Evolutionary conservation across 2,113 vertebrate genomes (phyloP), one percentile per base, ranked within the genome.

Genomic region (Lichenostomus cassidix): DNA sequence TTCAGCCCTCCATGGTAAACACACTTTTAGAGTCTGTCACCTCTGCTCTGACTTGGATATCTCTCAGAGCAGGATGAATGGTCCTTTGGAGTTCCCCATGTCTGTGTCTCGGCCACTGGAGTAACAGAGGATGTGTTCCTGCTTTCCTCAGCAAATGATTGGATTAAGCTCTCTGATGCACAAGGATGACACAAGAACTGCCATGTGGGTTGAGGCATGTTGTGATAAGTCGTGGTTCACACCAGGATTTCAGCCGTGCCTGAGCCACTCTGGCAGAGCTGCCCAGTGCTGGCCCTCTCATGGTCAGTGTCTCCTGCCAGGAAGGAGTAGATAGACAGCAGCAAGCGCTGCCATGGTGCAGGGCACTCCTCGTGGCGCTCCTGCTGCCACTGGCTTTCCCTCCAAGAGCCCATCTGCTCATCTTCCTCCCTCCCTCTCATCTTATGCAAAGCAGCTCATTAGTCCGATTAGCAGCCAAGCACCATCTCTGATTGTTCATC

Each of bases 401-500:
- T 93, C 74, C 42, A 87, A 76, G 50, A 83, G 53, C 39, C 85
- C 35, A 69, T 70, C 76, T 83, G 75, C 62, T 88, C 55, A 23
- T 89, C 37, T 65, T 83, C n/a, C 29, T 90, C 59, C 42, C 44
- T 89, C 39, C 64, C 50, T 67, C 49, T 87, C 73, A 81, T 60
- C 5, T 87, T 86, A 95, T 90, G 92, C 89, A 96, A 86, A 91
- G 93, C 73, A 65, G 58, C 79, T 96, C 52, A 75, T 84, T 49
- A 88, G 64, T 78, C 81, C 52, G 41, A 92, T 95, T 90, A 96
- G 63, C n/a, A 86, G 59, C 44, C 2, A 28, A 83, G 46, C 56
- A 75, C 55, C 83, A 87, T 76, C 49, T 70, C 89, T 94, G 93
- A 81, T 93, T 90, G 96, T 97, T 97, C 96, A 97, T 97, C 94